Percentiles rank a stretch among this genome's conserved stretches.
Evolutionary conservation across 2,888 invertebrate genomes (phyloP).

Genomic region (Eristalis pertinax): DNA sequence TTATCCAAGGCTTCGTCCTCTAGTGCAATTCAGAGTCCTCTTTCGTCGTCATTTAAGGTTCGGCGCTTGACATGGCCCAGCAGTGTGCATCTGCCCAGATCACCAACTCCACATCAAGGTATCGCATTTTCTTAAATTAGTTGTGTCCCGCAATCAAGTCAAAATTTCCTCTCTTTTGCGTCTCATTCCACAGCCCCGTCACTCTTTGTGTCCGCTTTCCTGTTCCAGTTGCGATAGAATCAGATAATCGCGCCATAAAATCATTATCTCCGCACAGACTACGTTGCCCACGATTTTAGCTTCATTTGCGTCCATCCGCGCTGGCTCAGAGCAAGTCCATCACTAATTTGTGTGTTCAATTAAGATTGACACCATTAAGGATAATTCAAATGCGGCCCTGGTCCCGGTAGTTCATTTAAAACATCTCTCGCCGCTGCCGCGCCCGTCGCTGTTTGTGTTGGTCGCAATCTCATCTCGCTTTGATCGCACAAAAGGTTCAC

Average conservation of each 20-base stretch:
- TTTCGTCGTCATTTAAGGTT: too few relatives aligned
- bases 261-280: neutral
- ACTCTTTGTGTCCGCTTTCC: neutral
- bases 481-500: conserved; percentile 43
- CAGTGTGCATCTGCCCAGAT: too few relatives aligned
- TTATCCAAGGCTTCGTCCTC: too few relatives aligned
- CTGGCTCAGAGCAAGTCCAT: neutral
- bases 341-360: conserved; percentile 35
- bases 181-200: too few relatives aligned
- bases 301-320: neutral
- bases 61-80: too few relatives aligned
- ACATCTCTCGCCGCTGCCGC: neutral
- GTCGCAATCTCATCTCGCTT: conserved; percentile 1
- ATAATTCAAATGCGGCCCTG: conserved; percentile 15
- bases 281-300: neutral
- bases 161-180: neutral
- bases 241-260: neutral
- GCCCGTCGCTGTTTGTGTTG: neutral
- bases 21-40: too few relatives aligned
- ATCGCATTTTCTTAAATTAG: too few relatives aligned
- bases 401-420: neutral
- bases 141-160: too few relatives aligned
- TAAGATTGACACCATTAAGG: conserved; percentile 48
- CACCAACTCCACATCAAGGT: too few relatives aligned
- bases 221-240: neutral